Base-by-base conservation (phyloP, 92 coral and sea anemone genomes). In the Plumapathes pennacea region DNA sequence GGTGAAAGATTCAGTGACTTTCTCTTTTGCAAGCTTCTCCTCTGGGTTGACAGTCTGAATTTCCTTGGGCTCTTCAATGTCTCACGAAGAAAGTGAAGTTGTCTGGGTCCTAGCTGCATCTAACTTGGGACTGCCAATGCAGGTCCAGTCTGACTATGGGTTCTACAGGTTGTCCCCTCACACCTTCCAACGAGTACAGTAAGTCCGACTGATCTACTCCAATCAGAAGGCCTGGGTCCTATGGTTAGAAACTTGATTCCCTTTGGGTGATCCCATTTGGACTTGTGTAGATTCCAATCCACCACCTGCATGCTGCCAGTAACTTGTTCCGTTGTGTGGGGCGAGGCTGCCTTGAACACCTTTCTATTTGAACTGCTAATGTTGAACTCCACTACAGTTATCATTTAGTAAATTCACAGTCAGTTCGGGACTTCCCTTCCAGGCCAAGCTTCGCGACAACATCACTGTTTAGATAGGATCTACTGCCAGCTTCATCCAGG, bases 121-220 rank as follows among this genome's bases (percentile, higher is more conserved):
- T 36, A 50, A 8, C 29, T 34, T 48, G 0, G 50, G 59, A 15
- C 9, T 38, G 2, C 84, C 80, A 40, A 72, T 57, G 27, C 82
- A 71, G 18, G 90, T 84, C 90, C 85, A 53, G 19, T 59, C 78
- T 47, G n/a, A 74, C 78, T 2, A 77, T 65, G 23, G 85, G 82
- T 43, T 78, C 66, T 37, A 72, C 72, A 1, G 65, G 55, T 13
- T 50, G 7, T n/a, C 82, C 69, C 34, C 58, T 50, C 1, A 83
- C 47, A 32, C 71, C 85, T 26, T 65, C 18, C 45, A 63, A 4
- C 1, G 84, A 59, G n/a, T n/a, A n/a, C n/a, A n/a, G n/a, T n/a
- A n/a, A n/a, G n/a, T n/a, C n/a, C n/a, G n/a, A n/a, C 11, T 64
- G 53, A 40, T 83, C 81, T 10, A 83, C 57, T 0, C 81, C 85